These are phyloP conservation scores for Geococcyx californianus DNA, from an alignment of 2,113 vertebrate genomes.

Conservation along the genomic window DNA sequence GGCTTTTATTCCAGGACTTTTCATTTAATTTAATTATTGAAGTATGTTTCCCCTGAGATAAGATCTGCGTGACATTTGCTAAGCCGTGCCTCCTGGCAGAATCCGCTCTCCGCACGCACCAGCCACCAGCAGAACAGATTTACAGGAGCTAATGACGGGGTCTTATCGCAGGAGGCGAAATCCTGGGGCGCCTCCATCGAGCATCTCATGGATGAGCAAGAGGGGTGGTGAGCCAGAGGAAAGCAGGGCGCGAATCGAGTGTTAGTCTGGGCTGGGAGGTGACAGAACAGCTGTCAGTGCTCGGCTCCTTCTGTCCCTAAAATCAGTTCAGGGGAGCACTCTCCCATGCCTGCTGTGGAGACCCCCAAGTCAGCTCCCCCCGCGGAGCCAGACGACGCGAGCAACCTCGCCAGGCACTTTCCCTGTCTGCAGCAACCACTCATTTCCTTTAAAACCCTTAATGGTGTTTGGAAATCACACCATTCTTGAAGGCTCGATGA, in stretches of 20 bases:
- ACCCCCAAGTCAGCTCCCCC: accelerated
- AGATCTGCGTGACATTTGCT: not conserved
- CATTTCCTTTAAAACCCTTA: not conserved
- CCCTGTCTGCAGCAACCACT: not conserved
- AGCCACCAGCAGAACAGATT: not conserved
- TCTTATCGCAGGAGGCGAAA: not conserved
- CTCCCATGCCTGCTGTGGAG: not conserved
- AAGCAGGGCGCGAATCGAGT: not conserved
- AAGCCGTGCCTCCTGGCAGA: not conserved
- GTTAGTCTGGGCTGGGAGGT: not conserved
- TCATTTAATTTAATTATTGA: not conserved
- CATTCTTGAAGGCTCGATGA: not conserved
- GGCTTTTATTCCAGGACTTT: not conserved
- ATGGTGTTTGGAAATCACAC: not conserved
- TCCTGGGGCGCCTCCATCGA: not conserved
- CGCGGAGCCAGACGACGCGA: accelerated
- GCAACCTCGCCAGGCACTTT: not conserved
- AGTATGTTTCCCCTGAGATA: not conserved
- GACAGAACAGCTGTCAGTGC: not conserved
- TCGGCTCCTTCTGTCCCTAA: accelerated
- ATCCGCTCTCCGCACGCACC: not conserved
- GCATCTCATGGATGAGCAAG: not conserved
- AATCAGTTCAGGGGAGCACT: not conserved
- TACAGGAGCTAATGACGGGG: not conserved
- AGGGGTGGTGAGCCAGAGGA: not conserved